phyloP scores from a whole-genome alignment of 2,113 vertebrate genomes.

The Epinephelus moara region DNA sequence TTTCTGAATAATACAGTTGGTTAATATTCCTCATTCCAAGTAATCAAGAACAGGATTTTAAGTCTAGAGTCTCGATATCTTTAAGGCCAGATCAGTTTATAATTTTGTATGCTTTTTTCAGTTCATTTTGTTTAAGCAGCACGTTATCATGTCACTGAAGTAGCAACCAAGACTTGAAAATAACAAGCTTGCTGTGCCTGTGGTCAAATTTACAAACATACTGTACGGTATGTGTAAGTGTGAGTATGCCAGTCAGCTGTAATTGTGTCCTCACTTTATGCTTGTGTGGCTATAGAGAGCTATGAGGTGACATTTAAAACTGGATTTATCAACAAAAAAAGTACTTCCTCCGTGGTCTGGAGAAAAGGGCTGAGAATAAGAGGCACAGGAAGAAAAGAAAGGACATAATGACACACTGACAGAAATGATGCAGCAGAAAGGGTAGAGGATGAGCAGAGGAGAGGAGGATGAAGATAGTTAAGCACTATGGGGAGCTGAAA shows the following conservation, averaged over 20 bases:
- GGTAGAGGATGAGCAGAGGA: neutral
- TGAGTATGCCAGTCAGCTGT: neutral
- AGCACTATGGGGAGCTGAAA: slow-evolving; percentile 22
- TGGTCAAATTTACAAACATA: neutral
- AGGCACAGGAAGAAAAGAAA: neutral
- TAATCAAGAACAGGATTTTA: neutral
- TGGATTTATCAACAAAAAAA: slow-evolving; percentile 23
- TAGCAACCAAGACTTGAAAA: neutral
- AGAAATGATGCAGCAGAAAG: slow-evolving; percentile 31
- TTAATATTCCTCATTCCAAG: neutral
- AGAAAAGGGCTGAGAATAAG: neutral
- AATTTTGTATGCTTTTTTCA: neutral
- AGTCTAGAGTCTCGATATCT: neutral
- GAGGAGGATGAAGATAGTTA: slow-evolving; percentile 2
- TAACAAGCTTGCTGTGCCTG: neutral
- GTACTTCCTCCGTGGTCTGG: neutral
- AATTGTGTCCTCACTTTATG: neutral
- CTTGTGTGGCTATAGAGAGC: neutral
- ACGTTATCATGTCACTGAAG: neutral
- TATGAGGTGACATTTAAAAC: slow-evolving; percentile 24
- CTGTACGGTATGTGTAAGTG: neutral
- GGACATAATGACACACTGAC: slow-evolving; percentile 8
- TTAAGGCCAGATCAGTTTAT: neutral
- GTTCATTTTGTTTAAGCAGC: neutral
- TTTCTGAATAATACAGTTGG: neutral